Conservation (phyloP, 2,113 vertebrate genomes). For the Plecturocebus donacophilus region DNA sequence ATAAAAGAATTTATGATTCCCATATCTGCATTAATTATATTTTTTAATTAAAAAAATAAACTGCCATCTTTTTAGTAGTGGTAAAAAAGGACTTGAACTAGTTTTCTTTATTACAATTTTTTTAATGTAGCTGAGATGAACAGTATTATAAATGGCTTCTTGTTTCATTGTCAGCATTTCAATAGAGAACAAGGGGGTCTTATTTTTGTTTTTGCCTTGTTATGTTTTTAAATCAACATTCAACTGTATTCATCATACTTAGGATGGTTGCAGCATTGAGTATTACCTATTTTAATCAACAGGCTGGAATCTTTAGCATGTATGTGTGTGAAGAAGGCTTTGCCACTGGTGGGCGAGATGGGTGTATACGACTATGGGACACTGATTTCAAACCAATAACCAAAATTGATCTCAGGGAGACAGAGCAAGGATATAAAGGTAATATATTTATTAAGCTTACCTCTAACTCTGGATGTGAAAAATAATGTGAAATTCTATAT, state of each 20-base stretch:
- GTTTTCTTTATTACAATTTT: not conserved
- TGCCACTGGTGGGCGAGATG: conserved; percentile 96
- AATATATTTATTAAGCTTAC: conserved; percentile 63
- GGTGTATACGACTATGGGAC: conserved; percentile 97
- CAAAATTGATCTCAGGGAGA: conserved; percentile 97
- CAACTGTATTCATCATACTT: not conserved
- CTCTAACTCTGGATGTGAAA: not conserved
- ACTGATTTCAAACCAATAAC: conserved; percentile 98
- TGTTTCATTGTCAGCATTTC: conserved; percentile 20
- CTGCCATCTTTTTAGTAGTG: not conserved
- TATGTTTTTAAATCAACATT: not conserved
- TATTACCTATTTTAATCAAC: conserved; percentile 65
- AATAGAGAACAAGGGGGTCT: not conserved
- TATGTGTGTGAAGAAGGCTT: conserved; percentile 97
- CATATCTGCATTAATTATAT: not conserved
- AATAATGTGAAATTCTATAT: not conserved
- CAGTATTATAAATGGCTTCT: not conserved
- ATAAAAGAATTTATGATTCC: not conserved
- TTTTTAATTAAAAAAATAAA: not conserved
- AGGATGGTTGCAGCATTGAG: not conserved
- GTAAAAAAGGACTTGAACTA: not conserved
- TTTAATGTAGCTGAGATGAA: not conserved
- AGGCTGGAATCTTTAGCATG: conserved; percentile 99
- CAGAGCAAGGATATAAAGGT: conserved; percentile 99
- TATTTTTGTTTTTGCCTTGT: conserved; percentile 7